phyloP scores from a whole-genome alignment of 2,888 invertebrate genomes.

The Dimorphilus gyrociliatus region DNA sequence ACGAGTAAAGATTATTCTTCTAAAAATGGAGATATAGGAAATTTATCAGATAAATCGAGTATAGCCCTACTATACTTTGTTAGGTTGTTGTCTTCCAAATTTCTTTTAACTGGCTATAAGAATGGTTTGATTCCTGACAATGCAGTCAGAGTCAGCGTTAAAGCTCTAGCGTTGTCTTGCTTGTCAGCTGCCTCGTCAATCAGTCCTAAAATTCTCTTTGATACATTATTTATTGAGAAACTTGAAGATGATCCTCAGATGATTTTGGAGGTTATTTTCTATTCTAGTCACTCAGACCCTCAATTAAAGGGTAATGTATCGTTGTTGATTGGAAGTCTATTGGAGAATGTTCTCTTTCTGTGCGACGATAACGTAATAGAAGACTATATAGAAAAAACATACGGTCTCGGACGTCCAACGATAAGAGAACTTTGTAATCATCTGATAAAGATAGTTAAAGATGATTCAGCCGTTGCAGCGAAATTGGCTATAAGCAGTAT shows the following conservation, averaged over 20 bases:
- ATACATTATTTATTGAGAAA: conserved; percentile 43
- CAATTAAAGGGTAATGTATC: conserved; percentile 59
- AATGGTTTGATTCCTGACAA: conserved; percentile 53
- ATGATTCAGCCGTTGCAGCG: conserved; percentile 55
- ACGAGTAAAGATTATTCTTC: too few species aligned
- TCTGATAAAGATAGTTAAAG: conserved; percentile 26
- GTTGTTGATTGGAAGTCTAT: conserved; percentile 49
- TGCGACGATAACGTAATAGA: too few species aligned
- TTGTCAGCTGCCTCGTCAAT: conserved; percentile 56
- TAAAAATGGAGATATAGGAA: too few species aligned
- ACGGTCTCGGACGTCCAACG: too few species aligned
- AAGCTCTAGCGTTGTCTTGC: conserved; percentile 69
- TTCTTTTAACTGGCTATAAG: conserved; percentile 45
- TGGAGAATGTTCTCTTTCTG: conserved; percentile 37
- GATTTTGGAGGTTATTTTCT: conserved; percentile 53
- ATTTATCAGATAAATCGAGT: too few species aligned
- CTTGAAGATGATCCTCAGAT: conserved; percentile 40
- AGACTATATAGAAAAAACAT: too few species aligned
- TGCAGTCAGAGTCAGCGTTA: conserved; percentile 68
- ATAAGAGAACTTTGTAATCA: conserved; percentile 23
- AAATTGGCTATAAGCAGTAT: conserved; percentile 53
- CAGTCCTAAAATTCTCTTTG: conserved; percentile 54
- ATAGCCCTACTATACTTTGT: conserved; percentile 55
- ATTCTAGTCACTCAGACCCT: conserved; percentile 58
- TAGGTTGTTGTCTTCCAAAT: conserved; percentile 53